These are phyloP conservation scores for Zootermopsis nevadensis DNA, from an alignment of 2,888 invertebrate species.

Conservation along the genomic window DNA sequence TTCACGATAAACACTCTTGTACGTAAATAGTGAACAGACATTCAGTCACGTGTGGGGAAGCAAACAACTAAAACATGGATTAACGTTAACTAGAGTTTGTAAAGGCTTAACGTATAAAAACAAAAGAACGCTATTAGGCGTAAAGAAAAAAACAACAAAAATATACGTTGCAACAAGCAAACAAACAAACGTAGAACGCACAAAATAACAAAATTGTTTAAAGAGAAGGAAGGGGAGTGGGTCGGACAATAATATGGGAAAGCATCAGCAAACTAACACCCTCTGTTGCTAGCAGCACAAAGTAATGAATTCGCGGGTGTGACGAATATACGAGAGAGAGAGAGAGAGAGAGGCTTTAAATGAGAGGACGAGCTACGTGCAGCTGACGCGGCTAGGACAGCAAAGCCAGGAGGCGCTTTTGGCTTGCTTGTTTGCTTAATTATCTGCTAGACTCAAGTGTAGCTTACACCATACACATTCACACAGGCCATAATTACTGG, in stretches of 20 bases:
- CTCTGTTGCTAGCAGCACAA: slow-evolving; percentile 32
- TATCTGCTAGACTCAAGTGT: slow-evolving; percentile 50
- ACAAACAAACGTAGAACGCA: slow-evolving; percentile 17
- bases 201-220: slow-evolving; percentile 30
- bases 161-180: slow-evolving; percentile 21
- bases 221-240: not conserved
- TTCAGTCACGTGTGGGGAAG: not conserved
- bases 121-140: slow-evolving; percentile 8
- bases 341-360: slow-evolving; percentile 33
- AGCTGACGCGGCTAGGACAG: slow-evolving; percentile 43
- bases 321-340: slow-evolving; percentile 14
- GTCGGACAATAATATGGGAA: slow-evolving; percentile 12
- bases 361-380: slow-evolving; percentile 28
- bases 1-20: not conserved
- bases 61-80: slow-evolving; percentile 25
- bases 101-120: slow-evolving; percentile 26
- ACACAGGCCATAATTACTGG: slow-evolving; percentile 48
- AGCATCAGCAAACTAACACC: slow-evolving; percentile 28
- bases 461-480: slow-evolving; percentile 48
- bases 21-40: not conserved
- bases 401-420: slow-evolving; percentile 44
- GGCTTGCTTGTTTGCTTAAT: slow-evolving; percentile 53
- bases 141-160: not conserved
- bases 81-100: not conserved
- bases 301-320: slow-evolving; percentile 44